These are phyloP conservation scores for Nematostella vectensis DNA, from an alignment of 92 coral and sea anemone genomes.

Conservation along the genomic window DNA sequence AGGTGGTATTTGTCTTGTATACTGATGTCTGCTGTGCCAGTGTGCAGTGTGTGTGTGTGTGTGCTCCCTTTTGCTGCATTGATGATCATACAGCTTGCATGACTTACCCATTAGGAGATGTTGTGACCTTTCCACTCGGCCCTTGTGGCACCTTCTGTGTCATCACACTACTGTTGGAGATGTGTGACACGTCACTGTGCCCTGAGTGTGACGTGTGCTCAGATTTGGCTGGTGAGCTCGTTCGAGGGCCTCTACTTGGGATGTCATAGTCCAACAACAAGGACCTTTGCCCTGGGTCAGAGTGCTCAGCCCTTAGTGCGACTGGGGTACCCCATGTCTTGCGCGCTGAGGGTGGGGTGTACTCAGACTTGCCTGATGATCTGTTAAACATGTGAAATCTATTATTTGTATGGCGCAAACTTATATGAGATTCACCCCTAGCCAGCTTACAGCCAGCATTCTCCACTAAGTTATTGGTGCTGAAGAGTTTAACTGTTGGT, in stretches of 20 bases:
- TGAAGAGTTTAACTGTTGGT: no score
- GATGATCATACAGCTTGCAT: no score
- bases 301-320: neutral
- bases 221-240: constrained; percentile 2
- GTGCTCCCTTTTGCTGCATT: no score
- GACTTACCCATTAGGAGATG: no score
- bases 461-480: no score
- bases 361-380: constrained; percentile 10
- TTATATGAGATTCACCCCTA: no score
- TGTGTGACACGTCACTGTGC: neutral
- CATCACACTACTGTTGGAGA: neutral
- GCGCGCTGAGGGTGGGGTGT: constrained; percentile 5
- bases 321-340: constrained; percentile 29
- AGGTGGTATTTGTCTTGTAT: no score
- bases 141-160: neutral
- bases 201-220: no score
- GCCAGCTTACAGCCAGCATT: no score
- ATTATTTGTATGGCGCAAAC: no score
- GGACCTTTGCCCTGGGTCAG: neutral
- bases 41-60: no score
- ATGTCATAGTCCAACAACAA: neutral
- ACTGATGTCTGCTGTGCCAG: no score
- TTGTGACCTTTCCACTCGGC: neutral
- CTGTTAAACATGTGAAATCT: neutral
- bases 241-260: neutral